Base-by-base conservation (phyloP, 2,888 invertebrate species). In the Microctonus hyperodae region DNA sequence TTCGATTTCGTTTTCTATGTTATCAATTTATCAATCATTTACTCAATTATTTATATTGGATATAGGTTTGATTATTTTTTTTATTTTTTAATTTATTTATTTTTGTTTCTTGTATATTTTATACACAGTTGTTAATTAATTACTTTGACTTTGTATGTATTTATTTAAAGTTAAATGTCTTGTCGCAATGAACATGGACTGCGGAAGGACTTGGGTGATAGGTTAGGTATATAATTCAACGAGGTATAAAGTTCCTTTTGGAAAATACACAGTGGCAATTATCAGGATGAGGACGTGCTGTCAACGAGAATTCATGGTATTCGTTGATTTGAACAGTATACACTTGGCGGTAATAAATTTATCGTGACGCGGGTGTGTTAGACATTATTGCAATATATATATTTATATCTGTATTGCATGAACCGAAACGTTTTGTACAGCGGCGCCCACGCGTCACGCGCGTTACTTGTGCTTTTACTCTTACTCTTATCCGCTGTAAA, bases 341-440 rank as follows among this genome's bases (percentile, higher is more conserved):
- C 63, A 63, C 55, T 63, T 44, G 63, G 28, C 53, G 40, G n/a
- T n/a, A n/a, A 55, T 63, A 63, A 63, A 63, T 63, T 55, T 50
- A 25, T 25, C 33, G 28, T 44, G 25, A 55, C 40, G 28, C 40
- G 28, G 16, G 37, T 63, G 53, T 55, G 63, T 55, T 44, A 44
- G 13, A n/a, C n/a, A 37, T n/a, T n/a, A n/a, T n/a, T 13, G 37
- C n/a, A 37, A 13, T n/a, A 37, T 37, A 37, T n/a, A 37, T 11
- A 37, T 37, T 33, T 33, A 37, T n/a, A 11, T 44, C n/a, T 44
- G 20, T 44, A 44, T 44, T n/a, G n/a, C 16, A 44, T 44, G 16
- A 16, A 44, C 44, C 16, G 16, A 44, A 44, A 44, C 44, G 44
- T 44, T 44, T 44, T 63, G 40, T 44, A 55, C 55, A 44, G 61